Evolutionary conservation across 2,797 vertebrate genomes (phyloP), one percentile per base, ranked within the genome.

Genomic region (Chromis chromis): DNA sequence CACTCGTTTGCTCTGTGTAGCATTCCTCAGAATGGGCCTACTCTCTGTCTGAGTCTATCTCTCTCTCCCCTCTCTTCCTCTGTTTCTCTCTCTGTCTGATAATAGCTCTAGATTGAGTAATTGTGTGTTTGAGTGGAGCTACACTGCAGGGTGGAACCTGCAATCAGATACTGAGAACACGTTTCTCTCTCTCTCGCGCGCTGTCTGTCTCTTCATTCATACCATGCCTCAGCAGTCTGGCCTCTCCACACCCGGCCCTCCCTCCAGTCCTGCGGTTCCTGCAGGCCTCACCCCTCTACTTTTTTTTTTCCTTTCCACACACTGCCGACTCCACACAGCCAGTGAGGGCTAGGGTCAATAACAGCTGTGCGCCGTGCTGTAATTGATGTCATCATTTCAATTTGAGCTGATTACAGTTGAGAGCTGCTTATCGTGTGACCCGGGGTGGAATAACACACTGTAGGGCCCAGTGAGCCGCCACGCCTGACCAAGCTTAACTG

Each of bases 331-430:
- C 64, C 21, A 74, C 74, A 36, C 81, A 74, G 75, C 73, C 74
- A 75, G 86, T 2, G 62, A 89, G 90, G 75, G 92, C 79, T 24
- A 27, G 87, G 93, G 93, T 94, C 94, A 94, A 92, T 93, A 94
- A 93, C 92, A 91, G 88, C 88, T 83, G 90, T 81, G 91, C 71
- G 84, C 85, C 74, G 70, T 50, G 82, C 88, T 86, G 88, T 95
- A 95, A 95, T 95, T 94, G 93, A 95, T 95, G 93, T 94, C 92
- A 94, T 95, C 92, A 92, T 94, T 93, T 93, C 94, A 94, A 94
- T 95, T 93, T 91, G 86, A 93, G 93, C 89, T 93, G 94, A 95
- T 95, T 93, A 93, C 83, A 91, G 92, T 92, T 89, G 90, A 94
- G 91, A 90, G 90, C 88, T 89, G 86, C 91, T 94, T 92, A 92